Base-by-base conservation (phyloP, 2,888 invertebrate genomes). In the Microchrysa polita region DNA sequence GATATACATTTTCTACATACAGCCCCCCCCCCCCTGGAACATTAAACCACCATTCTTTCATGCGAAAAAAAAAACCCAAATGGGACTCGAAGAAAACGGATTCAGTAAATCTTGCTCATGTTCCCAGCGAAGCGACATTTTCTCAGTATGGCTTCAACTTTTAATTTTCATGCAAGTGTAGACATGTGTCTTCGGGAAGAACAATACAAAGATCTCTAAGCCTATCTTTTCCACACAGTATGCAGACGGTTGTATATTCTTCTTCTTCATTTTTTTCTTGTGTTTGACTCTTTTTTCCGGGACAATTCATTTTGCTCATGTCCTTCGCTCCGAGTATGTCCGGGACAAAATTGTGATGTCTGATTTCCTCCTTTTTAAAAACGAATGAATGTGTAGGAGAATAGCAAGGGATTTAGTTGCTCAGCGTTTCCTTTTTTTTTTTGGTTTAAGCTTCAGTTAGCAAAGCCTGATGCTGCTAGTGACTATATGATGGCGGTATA, bases 111-210 rank as follows among this genome's bases (percentile, higher is more conserved):
- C 65, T 23, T 20, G 18, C 22, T 12, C 44, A 22, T 65, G 65
- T 48, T 65, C 23, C 48, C n/a, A n/a, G n/a, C n/a, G n/a, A n/a
- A 34, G 7, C 27, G n/a, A 65, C 65, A 65, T 65, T 42, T 16
- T 40, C 42, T 34, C 27, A 34, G 16, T 44, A 48, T 65, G 65
- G 42, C 22, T 34, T 12, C 23, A 44, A 65, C 65, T 48, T 65
- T 65, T 65, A 65, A 65, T 65, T 65, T 48, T 65, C 65, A 48
- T 22, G 48, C 48, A 48, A 65, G 65, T 63, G 40, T 44, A 22
- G 44, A 20, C 44, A 20, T 23, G 42, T 65, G 63, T 42, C 12
- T 42, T 42, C 27, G 27, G 27, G 27, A 34, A 34, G 27, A 34
- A 34, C 27, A 34, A 34, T n/a, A 40, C 12, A 44, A 12, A 18